phyloP scores from a whole-genome alignment of 2,888 invertebrate genomes.

The Agyllia agylla region DNA sequence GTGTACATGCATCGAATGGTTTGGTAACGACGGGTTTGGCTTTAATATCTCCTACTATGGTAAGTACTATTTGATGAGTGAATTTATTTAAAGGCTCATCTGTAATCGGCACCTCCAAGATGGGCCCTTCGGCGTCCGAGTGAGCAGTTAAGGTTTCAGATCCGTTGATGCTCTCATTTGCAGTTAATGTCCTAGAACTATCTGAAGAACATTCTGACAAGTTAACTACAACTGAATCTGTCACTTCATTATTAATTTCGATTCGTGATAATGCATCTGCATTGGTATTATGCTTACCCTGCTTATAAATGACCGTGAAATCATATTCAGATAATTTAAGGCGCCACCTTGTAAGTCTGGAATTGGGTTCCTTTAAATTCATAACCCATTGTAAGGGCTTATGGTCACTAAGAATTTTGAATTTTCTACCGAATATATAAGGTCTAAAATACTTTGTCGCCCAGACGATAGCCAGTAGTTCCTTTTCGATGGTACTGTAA shows the following conservation, averaged over 20 bases:
- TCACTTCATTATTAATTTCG: background rate
- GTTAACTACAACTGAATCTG: background rate
- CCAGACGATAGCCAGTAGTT: background rate
- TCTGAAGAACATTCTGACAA: background rate
- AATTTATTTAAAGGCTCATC: slow-evolving; percentile 45
- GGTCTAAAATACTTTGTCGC: background rate
- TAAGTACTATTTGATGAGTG: background rate
- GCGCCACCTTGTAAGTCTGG: slow-evolving; percentile 21
- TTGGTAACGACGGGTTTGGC: background rate
- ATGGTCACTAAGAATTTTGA: slow-evolving; percentile 24
- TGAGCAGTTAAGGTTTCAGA: background rate
- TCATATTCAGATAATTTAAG: slow-evolving; percentile 24
- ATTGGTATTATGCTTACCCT: background rate
- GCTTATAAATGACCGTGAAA: slow-evolving; percentile 7
- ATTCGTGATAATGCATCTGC: background rate
- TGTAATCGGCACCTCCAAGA: slow-evolving; percentile 26
- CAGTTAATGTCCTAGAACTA: background rate
- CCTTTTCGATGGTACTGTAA: background rate
- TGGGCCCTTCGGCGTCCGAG: background rate
- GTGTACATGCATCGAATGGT: background rate
- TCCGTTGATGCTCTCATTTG: background rate
- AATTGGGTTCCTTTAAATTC: slow-evolving; percentile 29
- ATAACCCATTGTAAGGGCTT: slow-evolving; percentile 30
- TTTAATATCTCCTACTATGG: background rate
- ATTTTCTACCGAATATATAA: slow-evolving; percentile 7